These are phyloP conservation scores for Neria commutata DNA, from an alignment of 2,888 invertebrate genomes.

Conservation along the genomic window DNA sequence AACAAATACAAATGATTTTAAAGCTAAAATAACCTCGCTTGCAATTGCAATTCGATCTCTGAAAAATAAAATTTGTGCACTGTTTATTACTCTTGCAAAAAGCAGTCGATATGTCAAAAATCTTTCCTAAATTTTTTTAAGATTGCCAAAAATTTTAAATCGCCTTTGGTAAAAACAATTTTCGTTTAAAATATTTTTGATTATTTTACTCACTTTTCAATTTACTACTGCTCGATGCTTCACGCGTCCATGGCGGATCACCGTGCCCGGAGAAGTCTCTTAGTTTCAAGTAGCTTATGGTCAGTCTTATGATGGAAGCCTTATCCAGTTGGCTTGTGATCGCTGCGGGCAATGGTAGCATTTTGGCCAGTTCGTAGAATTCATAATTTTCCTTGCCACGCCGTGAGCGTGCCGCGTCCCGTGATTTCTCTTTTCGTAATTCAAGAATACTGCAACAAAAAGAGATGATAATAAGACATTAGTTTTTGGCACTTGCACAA, in stretches of 20 bases:
- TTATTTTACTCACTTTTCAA: slow-evolving; percentile 75
- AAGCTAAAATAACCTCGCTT: no score
- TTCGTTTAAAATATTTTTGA: neutral
- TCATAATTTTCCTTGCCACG: slow-evolving; percentile 95
- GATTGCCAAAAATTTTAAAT: no score
- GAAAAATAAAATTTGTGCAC: no score
- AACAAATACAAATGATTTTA: no score
- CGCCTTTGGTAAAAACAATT: neutral
- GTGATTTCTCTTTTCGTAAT: slow-evolving; percentile 89
- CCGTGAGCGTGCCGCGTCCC: slow-evolving; percentile 89
- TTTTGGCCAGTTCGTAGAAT: slow-evolving; percentile 95
- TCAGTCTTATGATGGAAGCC: slow-evolving; percentile 94
- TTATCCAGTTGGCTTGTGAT: slow-evolving; percentile 94
- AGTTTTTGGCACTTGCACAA: no score
- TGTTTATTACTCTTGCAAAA: no score
- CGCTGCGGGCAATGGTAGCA: slow-evolving; percentile 88
- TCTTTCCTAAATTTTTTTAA: no score
- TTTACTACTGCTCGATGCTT: slow-evolving; percentile 78
- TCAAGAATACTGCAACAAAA: slow-evolving; percentile 84
- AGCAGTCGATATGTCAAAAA: no score
- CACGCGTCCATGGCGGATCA: slow-evolving; percentile 93
- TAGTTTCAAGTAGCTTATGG: slow-evolving; percentile 93
- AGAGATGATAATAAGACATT: no score
- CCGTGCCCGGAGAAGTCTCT: slow-evolving; percentile 95
- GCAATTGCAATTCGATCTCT: no score